Evolutionary conservation across 1,140 invertebrate genomes (phyloP), one percentile per base, ranked within the genome.

Genomic region (Mylabris phalerata): DNA sequence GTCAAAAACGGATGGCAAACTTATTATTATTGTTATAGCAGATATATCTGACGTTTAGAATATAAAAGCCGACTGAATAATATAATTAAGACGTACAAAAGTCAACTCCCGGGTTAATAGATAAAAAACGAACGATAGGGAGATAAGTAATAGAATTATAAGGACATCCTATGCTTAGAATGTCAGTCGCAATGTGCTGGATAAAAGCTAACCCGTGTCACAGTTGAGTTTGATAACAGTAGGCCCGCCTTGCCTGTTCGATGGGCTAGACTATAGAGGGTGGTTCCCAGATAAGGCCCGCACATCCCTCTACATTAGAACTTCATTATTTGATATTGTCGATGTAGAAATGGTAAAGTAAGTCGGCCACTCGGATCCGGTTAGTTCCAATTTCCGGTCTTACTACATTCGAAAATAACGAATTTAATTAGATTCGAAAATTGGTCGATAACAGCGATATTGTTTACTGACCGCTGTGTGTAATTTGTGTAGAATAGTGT

Each of bases 121-220:
- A 69, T 69, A 67, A 69, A 69, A 61, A 69, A 67, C 19, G 66
- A 64, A 49, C 54, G 60, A 65, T 59, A 65, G 63, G 64, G 57
- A 62, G 67, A 66, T 67, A 65, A 67, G 64, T 69, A 69, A 69
- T 67, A 62, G 64, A 67, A 69, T 69, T 69, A 69, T 66, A 69
- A 67, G 64, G 64, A 62, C 66, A 56, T 68, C 60, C 54, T 44
- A 45, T 59, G 60, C 42, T 56, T 57, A 50, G 58, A 55, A 63
- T 54, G 63, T 57, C 60, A 62, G 45, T 50, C 42, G 58, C 58
- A 61, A 45, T 54, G 59, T 51, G 64, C 57, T 39, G 64, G 64
- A 66, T 68, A 68, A 68, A 68, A 68, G 66, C 66, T 62, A 61
- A 68, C 61, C 62, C 66, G 55, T 68, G 66, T 68, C 62, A 65